Evolutionary conservation across 1,140 invertebrate species (phyloP).

Genomic region (Teleogryllus occipitalis): DNA sequence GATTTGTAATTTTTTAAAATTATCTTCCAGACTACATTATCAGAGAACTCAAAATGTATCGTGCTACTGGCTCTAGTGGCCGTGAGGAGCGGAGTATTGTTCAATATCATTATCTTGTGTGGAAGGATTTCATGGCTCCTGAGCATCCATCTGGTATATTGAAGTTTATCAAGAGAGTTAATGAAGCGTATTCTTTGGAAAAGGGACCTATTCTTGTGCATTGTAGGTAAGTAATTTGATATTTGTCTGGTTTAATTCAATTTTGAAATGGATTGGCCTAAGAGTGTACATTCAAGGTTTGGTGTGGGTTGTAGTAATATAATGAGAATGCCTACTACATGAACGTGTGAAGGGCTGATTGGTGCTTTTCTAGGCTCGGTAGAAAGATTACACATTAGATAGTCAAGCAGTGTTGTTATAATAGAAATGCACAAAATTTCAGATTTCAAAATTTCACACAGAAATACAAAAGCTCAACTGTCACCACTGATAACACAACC

Average conservation of each 20-base stretch:
- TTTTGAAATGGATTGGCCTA: not conserved
- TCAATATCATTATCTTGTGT: constrained; percentile 92
- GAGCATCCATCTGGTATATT: constrained; percentile 85
- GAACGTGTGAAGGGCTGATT: too few species aligned
- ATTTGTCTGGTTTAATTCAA: constrained; percentile 9
- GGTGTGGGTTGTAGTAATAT: not conserved
- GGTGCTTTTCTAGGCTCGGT: too few species aligned
- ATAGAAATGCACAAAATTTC: too few species aligned
- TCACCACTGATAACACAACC: too few species aligned
- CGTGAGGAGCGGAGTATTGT: constrained; percentile 61
- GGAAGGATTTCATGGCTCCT: constrained; percentile 91
- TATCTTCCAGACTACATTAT: constrained; percentile 67
- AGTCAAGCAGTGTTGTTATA: too few species aligned
- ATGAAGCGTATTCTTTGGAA: constrained; percentile 75
- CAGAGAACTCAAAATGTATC: constrained; percentile 59
- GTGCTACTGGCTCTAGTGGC: constrained; percentile 35
- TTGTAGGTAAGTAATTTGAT: constrained; percentile 48
- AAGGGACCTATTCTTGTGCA: constrained; percentile 81
- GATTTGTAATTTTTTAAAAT: constrained; percentile 8
- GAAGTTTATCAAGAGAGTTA: constrained; percentile 81
- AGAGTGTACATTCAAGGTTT: too few species aligned
- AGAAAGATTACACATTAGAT: too few species aligned
- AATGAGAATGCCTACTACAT: too few species aligned
- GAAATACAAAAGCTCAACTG: too few species aligned
- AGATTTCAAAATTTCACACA: too few species aligned